Conservation (phyloP, 2,888 invertebrate species). For the Phyllotreta striolata region DNA sequence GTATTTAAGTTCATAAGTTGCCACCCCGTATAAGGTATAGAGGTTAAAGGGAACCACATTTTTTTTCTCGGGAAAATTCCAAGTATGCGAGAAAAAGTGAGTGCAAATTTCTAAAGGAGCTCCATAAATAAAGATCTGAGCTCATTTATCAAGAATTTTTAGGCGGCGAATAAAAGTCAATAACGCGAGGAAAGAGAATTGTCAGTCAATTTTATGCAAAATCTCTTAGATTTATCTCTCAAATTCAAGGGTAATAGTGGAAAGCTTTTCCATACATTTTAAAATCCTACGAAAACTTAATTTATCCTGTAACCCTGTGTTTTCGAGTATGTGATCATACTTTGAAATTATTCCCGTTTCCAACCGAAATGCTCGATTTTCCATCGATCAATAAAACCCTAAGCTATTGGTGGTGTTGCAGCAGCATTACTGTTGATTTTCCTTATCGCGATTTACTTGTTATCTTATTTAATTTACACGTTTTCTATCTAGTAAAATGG, state of each 20-base stretch:
- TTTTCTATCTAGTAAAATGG: too few relatives aligned
- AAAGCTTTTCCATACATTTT: conserved; percentile 33
- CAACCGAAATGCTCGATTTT: conserved; percentile 29
- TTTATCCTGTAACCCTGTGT: conserved; percentile 32
- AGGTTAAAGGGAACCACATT: background rate
- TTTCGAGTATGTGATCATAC: conserved; percentile 33
- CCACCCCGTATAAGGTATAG: too few relatives aligned
- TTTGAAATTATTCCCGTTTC: conserved; percentile 31
- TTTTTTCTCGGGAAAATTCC: background rate
- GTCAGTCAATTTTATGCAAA: conserved; percentile 32
- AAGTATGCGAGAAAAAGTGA: conserved; percentile 1
- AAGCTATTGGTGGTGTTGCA: conserved; percentile 1
- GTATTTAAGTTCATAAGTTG: too few relatives aligned
- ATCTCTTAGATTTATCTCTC: conserved; percentile 30
- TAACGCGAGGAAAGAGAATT: conserved; percentile 11
- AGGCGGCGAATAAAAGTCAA: conserved; percentile 15
- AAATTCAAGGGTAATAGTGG: conserved; percentile 31
- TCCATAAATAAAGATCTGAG: background rate
- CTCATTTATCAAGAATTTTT: conserved; percentile 14
- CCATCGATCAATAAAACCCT: conserved; percentile 34
- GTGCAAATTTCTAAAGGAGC: background rate
- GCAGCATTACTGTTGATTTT: too few relatives aligned
- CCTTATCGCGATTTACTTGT: too few relatives aligned
- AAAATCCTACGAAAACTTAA: conserved; percentile 35
- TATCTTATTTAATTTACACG: too few relatives aligned